Base-by-base conservation (phyloP, 2,113 vertebrate genomes). In the Motacilla alba region DNA sequence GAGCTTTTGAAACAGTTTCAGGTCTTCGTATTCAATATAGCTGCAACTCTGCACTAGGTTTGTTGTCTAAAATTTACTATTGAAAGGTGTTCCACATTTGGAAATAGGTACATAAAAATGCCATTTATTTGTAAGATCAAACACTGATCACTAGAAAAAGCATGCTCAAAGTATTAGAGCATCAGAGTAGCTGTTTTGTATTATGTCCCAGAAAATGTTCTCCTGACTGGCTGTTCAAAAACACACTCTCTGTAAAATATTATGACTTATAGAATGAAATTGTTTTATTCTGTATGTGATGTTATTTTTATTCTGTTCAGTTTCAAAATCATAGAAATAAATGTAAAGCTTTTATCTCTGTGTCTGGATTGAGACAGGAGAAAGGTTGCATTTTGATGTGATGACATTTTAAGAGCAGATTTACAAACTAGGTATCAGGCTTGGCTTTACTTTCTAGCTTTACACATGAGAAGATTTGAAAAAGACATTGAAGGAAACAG, bases 111-210 rank as follows among this genome's bases (percentile, higher is more conserved):
- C 60, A 59, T 80, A 83, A 74, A 94, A 78, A 81, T 86, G 60
- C n/a, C 59, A 15, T 88, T 93, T 80, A 77, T 90, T 94, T 90
- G 20, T 39, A 56, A 81, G 64, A 83, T 86, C 80, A 89, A 89
- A 72, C 46, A 64, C 28, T n/a, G 41, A 68, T 83, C 46, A 23
- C 59, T 78, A 74, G 76, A 75, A 90, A 86, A 85, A 93, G 5
- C 37, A 79, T 17, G 27, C 58, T 63, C 27, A 31, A 70, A 74
- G 15, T 80, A 70, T 80, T 83, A 88, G 15, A 55, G 39, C 79
- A 64, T 56, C 44, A 68, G 47, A 75, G 17, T 76, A 67, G 47
- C 72, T 95, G 78, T 58, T 89, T 62, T 69, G 0, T 69, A 33
- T 84, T 89, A 53, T 21, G 23, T 24, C 15, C 72, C n/a, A 82